Base-by-base conservation (phyloP, 2,113 vertebrate genomes). In the Phylloscopus trochilus region DNA sequence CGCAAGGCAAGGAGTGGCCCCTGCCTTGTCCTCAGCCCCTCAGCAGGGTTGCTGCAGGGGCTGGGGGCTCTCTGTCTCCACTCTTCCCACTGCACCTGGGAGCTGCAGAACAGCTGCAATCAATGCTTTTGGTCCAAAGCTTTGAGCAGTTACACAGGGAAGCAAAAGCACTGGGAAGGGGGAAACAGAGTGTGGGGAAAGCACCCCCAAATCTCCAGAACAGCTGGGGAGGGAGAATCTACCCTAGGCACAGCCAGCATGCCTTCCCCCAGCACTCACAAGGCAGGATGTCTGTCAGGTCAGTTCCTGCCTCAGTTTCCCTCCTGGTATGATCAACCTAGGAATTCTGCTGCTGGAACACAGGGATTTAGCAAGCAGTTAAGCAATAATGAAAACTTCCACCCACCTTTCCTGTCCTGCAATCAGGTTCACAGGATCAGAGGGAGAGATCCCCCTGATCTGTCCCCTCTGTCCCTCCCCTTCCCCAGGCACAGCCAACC, bases 141-240 rank as follows among this genome's bases (percentile, higher is more conserved):
- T 86, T 86, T 0, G 0, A 24, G 55, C 41, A 64, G 31, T 23
- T 75, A 52, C 47, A n/a, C 0, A 0, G 30, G 39, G 44, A 90
- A 64, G 37, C 2, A 77, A 81, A 90, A 62, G 46, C 87, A 73
- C 41, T 37, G 31, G 33, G 15, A 78, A 7, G 4, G 7, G 16
- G 22, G 10, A 64, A 75, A 59, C 49, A 56, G 35, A 5, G 16
- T 59, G 4, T 53, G 27, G 12, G 39, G 11, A 6, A 43, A 10
- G 22, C 28, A 78, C 4, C 15, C 10, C 7, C 27, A 62, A 35
- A 89, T 58, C 31, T 51, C 23, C 23, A 75, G 43, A 13, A 70
- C 39, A 90, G 72, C 24, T 56, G 17, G 19, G 17, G 15, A 33
- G 19, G 5, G 8, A 8, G 7, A 15, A 7, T 28, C 8, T 60